These are phyloP conservation scores for Gambusia holbrooki DNA, from an alignment of 2,113 vertebrate genomes.

Conservation along the genomic window DNA sequence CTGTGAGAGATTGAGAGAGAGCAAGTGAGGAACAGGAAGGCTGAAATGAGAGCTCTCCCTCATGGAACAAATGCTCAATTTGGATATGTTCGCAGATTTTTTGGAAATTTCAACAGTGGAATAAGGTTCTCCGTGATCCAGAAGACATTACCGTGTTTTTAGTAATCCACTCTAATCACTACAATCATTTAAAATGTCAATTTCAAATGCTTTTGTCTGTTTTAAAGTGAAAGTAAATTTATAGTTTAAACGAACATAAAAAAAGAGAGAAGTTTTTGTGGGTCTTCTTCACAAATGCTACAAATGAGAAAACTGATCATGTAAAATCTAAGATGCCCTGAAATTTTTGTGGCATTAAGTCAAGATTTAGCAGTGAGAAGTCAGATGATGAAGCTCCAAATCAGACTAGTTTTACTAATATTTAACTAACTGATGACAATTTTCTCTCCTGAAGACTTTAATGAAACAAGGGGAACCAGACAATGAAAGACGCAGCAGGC, in stretches of 20 bases:
- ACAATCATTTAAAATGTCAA: too few species aligned
- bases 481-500: slow-evolving; percentile 19
- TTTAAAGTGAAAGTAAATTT: too few species aligned
- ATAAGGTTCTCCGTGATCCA: too few species aligned
- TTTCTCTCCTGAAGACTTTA: slow-evolving; percentile 54
- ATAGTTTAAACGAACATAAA: too few species aligned
- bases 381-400: slow-evolving; percentile 45
- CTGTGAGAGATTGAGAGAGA: background rate
- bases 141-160: too few species aligned
- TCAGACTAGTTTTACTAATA: slow-evolving; percentile 48
- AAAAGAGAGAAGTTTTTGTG: too few species aligned
- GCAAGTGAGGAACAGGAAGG: too few species aligned
- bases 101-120: background rate
- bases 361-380: slow-evolving; percentile 24
- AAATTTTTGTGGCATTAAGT: background rate
- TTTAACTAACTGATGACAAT: slow-evolving; percentile 53
- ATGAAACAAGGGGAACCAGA: slow-evolving; percentile 40
- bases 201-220: too few species aligned
- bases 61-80: too few species aligned
- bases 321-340: background rate
- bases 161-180: too few species aligned
- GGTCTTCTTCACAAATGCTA: too few species aligned
- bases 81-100: background rate
- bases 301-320: background rate
- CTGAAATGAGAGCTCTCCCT: background rate